Evolutionary conservation across 2,888 invertebrate species (phyloP), one percentile per base, ranked within the genome.

Genomic region (Habrosyne pyritoides): DNA sequence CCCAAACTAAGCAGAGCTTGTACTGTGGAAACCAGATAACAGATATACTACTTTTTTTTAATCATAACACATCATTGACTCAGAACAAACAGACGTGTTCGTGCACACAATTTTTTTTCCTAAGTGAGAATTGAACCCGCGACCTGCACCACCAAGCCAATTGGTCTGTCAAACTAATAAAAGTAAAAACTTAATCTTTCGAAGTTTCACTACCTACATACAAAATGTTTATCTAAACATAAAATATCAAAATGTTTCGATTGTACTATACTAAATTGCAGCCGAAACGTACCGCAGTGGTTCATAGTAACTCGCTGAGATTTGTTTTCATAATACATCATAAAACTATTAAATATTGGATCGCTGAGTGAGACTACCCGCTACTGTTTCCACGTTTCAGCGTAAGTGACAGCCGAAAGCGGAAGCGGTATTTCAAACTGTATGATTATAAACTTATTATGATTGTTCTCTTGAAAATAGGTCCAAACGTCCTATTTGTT

Each of bases 261-360:
- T 76, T 67, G 57, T 58, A 66, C 62, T 28, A 71, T 66, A 42
- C 12, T 67, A 79, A 70, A 82, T 79, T 82, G 81, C 84, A 91
- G 74, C 83, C 77, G 87, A 91, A 89, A 88, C 82, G 87, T 85
- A 89, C 77, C 78, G 77, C 81, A 85, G 78, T 78, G 67, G 71
- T 87, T 87, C 86, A 84, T 84, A 89, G 85, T 87, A 86, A 89
- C 87, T 89, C 81, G 77, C 79, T 81, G 77, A 83, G 91, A 91
- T 91, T 91, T 93, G 93, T 93, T 93, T 91, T 93, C 91, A 93
- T 91, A 93, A 93, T 93, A 93, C 90, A 93, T 93, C 93, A 93
- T 93, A 93, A 93, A 91, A 92, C 91, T 93, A 93, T 93, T 93
- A 93, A 93, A 93, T 93, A 93, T 93, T 89, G 83, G 85, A 86